A percentile compares a stretch with the other conserved stretches of the same genome.
These are phyloP conservation scores for Anisognathus igniventris DNA, from an alignment of 2,797 vertebrate species.

Conservation along the genomic window DNA sequence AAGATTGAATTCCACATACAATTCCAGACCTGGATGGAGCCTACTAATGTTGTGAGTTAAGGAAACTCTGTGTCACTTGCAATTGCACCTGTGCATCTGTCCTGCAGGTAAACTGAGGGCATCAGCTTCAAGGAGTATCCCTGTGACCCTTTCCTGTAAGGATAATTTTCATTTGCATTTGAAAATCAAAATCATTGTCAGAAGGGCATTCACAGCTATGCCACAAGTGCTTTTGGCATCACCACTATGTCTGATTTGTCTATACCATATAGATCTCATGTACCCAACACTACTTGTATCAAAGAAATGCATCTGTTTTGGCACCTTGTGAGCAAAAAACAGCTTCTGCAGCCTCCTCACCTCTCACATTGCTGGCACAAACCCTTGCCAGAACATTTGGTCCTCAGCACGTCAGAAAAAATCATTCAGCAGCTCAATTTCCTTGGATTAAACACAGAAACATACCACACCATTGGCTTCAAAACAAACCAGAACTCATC, in stretches of 20 bases:
- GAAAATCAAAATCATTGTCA: not conserved
- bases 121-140: not conserved
- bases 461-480: not conserved
- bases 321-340: not conserved
- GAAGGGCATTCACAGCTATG: not conserved
- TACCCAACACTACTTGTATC: not conserved
- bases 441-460: not conserved
- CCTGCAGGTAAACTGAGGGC: not conserved
- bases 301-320: not conserved
- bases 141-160: not conserved
- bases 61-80: not conserved
- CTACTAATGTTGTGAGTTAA: not conserved
- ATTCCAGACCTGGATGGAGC: not conserved
- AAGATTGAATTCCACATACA: not conserved
- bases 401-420: not conserved
- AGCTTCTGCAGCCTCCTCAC: conserved; percentile 5
- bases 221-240: not conserved
- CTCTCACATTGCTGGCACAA: not conserved
- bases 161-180: not conserved
- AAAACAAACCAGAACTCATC: not conserved
- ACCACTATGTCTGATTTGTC: not conserved
- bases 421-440: not conserved
- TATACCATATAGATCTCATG: not conserved
- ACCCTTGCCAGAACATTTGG: conserved; percentile 22
- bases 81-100: not conserved